Base-by-base conservation (phyloP, 64 coral and sea anemone genomes). In the Porites australiensis region DNA sequence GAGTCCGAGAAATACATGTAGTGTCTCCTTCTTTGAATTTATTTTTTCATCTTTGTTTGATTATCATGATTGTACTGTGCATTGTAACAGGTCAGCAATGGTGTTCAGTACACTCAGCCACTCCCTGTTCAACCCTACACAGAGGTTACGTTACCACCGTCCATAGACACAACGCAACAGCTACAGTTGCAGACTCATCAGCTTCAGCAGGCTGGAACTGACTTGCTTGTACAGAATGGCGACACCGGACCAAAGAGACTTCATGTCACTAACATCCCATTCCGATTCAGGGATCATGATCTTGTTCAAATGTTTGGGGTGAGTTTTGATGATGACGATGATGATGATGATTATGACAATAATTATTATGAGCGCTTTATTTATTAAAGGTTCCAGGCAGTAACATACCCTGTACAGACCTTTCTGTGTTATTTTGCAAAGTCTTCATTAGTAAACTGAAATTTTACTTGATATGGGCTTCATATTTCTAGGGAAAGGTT, bases 291-390 rank as follows among this genome's bases (percentile, higher is more conserved):
- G 73, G 97, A 98, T 71, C 92, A 96, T 77, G 97, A 98, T 61
- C 62, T 98, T 18, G 73, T 82, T 67, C 94, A 98, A 77, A 98
- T 98, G 97, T 98, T 98, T 88, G 97, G 94, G 97, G 97, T 98
- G 83, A 83, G 86, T 76, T 50, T 5, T 50, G 6, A 8, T 1
- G 19, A 50, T 76, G 44, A 1, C 27, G 27, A 37, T 37, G 27
- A 37, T 37, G 27, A 37, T 37, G 27, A 37, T 37, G 27, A 37
- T 37, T 0, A 37, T 37, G 0, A 37, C 1, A 37, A 37, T 1
- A 37, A 37, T 37, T 37, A 37, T 37, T 0, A 37, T 37, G 1
- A 37, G 0, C 27, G 27, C 27, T 37, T 37, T 37, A 37, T 37
- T 37, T 37, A 37, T 37, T 37, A 1, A 37, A 37, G 27, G 0